A percentile compares a stretch with the other conserved stretches of the same genome.
These are phyloP conservation scores for Australoheros facetus DNA, from an alignment of 2,797 vertebrate genomes.

Conservation along the genomic window DNA sequence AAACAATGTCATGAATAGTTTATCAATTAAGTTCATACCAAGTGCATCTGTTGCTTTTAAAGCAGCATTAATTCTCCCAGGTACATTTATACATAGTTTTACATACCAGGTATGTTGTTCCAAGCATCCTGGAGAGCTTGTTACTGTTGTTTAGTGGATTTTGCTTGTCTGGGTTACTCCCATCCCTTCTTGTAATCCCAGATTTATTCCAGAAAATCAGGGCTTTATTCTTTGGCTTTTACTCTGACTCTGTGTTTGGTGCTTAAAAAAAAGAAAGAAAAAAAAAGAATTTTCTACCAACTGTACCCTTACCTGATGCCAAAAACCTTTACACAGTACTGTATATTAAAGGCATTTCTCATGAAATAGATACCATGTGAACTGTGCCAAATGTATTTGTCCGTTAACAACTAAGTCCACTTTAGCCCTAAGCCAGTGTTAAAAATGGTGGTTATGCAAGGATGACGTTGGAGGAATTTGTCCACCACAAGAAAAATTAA, in stretches of 20 bases:
- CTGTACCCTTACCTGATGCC: background rate
- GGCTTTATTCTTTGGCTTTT: background rate
- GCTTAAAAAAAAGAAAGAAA: background rate
- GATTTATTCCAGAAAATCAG: background rate
- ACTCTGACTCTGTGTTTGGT: background rate
- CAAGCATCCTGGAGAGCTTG: background rate
- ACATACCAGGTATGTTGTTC: background rate
- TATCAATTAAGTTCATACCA: background rate
- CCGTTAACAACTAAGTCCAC: background rate
- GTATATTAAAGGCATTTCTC: background rate
- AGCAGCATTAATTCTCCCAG: background rate
- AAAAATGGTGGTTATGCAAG: background rate
- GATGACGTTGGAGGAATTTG: background rate
- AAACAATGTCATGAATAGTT: background rate
- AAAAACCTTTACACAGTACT: background rate
- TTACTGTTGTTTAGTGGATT: background rate
- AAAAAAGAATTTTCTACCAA: too few relatives aligned
- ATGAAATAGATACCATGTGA: background rate
- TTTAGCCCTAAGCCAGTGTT: background rate
- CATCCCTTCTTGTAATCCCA: background rate
- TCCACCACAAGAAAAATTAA: background rate
- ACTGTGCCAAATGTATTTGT: background rate
- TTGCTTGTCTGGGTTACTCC: too few relatives aligned
- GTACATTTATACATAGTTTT: background rate
- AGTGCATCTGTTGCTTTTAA: constrained; percentile 4